Percentiles rank a stretch among this genome's conserved stretches.
Conservation (phyloP, 2,888 invertebrate species). For the Pachycephus smyrnensis region DNA sequence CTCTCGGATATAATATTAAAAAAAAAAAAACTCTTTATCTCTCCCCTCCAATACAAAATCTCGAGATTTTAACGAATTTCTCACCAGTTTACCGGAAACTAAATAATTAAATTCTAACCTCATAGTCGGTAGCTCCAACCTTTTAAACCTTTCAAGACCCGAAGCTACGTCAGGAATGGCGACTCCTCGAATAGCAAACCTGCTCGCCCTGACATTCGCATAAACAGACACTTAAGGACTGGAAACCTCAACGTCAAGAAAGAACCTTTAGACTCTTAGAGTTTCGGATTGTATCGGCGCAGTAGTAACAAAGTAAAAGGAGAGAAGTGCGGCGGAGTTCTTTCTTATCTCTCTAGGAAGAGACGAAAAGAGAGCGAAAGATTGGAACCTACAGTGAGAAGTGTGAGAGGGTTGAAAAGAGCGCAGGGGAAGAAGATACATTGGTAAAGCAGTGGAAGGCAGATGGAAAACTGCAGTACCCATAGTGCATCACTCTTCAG, state of each 20-base stretch:
- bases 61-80: not conserved
- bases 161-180: not conserved
- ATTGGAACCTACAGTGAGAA: not conserved
- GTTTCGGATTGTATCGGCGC: conserved; percentile 20
- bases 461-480: conserved; percentile 10
- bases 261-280: conserved; percentile 2
- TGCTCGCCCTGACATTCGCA: not conserved
- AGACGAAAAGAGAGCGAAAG: not conserved
- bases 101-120: not conserved
- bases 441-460: not conserved
- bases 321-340: conserved; percentile 21
- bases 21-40: not conserved
- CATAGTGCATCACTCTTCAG: conserved; percentile 9
- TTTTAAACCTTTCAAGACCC: not conserved
- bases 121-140: not conserved
- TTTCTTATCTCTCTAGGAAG: conserved; percentile 28
- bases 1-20: not conserved
- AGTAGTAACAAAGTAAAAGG: conserved; percentile 11
- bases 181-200: not conserved
- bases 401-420: not conserved
- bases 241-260: not conserved
- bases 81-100: not conserved
- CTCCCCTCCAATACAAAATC: not conserved
- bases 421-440: not conserved
- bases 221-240: not conserved